A percentile compares a stretch with the other conserved stretches of the same genome.
These are phyloP conservation scores for Aurelia aurita DNA, from an alignment of 30 jellyfish, hydroid and myxozoan species.

Conservation along the genomic window DNA sequence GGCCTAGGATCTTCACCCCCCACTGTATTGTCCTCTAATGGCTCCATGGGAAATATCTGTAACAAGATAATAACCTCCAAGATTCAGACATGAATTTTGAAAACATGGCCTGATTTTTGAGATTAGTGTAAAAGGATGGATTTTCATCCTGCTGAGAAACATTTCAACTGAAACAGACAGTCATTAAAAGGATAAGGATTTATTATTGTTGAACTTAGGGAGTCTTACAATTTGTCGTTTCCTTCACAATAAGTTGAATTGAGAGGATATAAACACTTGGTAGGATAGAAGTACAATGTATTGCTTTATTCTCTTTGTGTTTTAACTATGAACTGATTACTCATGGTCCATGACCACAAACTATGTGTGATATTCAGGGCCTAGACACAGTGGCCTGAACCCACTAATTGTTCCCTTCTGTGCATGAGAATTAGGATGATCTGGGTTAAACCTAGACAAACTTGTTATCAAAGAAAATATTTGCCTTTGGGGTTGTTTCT, in stretches of 20 bases:
- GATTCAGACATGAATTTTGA: neutral
- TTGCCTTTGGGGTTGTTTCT: conserved; percentile 26
- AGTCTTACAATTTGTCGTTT: conserved; percentile 50
- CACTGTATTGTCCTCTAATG: no score
- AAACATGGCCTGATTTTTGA: neutral
- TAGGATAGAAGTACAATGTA: conserved; percentile 7
- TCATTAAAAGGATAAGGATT: conserved; percentile 65
- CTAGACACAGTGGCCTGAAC: conserved; percentile 8
- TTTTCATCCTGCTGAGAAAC: conserved; percentile 49
- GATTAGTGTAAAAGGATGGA: conserved; percentile 21
- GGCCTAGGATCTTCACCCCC: no score
- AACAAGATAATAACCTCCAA: neutral
- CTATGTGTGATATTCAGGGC: conserved; percentile 29
- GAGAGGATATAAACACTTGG: conserved; percentile 14
- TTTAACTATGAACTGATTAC: conserved; percentile 4
- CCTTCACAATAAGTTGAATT: conserved; percentile 24
- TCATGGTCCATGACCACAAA: conserved; percentile 48
- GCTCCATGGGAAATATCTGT: neutral
- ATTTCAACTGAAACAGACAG: conserved; percentile 30
- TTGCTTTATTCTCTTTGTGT: neutral
- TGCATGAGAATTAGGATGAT: conserved; percentile 27
- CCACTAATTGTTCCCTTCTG: neutral
- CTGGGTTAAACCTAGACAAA: conserved; percentile 25
- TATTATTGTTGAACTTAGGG: conserved; percentile 51
- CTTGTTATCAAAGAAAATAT: conserved; percentile 30